Conservation (phyloP, 2,797 vertebrate species). For the Amphiprion clarkii region DNA sequence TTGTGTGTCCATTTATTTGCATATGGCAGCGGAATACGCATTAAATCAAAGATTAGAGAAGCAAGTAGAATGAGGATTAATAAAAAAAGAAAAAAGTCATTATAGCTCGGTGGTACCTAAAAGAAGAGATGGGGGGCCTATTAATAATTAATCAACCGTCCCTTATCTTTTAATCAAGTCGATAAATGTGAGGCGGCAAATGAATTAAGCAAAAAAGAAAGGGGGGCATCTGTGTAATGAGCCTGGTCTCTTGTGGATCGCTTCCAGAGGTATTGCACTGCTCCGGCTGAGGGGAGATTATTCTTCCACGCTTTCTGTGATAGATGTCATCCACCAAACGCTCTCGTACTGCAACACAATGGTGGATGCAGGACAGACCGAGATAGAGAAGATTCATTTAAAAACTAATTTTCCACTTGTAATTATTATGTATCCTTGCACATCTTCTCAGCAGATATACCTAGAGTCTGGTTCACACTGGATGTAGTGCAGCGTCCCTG, state of each 20-base stretch:
- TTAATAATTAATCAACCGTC: slow-evolving; percentile 77
- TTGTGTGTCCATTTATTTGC: slow-evolving; percentile 40
- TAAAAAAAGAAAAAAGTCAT: slow-evolving; percentile 45
- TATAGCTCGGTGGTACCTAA: slow-evolving; percentile 43
- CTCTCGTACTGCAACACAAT: slow-evolving; percentile 28
- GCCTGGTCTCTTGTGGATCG: slow-evolving; percentile 59
- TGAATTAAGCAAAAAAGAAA: slow-evolving; percentile 52
- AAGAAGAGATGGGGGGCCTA: slow-evolving; percentile 57
- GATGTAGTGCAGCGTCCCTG: slow-evolving; percentile 29
- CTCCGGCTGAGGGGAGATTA: slow-evolving; percentile 43
- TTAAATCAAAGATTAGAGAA: slow-evolving; percentile 57
- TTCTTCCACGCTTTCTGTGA: slow-evolving; percentile 51
- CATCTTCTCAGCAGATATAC: slow-evolving; percentile 26
- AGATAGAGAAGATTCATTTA: slow-evolving; percentile 53
- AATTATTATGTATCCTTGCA: slow-evolving; percentile 44
- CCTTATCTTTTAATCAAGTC: slow-evolving; percentile 82
- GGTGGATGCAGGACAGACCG: slow-evolving; percentile 14
- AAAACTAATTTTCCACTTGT: slow-evolving; percentile 37
- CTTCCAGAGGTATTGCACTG: slow-evolving; percentile 42
- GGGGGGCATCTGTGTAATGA: slow-evolving; percentile 59
- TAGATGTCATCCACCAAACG: slow-evolving; percentile 54
- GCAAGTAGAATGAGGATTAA: slow-evolving; percentile 33
- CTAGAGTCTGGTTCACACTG: slow-evolving; percentile 16
- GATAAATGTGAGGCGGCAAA: slow-evolving; percentile 71
- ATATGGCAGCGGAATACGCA: slow-evolving; percentile 30